Percentiles rank a stretch among this genome's conserved stretches.
phyloP scores from a whole-genome alignment of 1,140 invertebrate genomes.

The Chelonus insularis region DNA sequence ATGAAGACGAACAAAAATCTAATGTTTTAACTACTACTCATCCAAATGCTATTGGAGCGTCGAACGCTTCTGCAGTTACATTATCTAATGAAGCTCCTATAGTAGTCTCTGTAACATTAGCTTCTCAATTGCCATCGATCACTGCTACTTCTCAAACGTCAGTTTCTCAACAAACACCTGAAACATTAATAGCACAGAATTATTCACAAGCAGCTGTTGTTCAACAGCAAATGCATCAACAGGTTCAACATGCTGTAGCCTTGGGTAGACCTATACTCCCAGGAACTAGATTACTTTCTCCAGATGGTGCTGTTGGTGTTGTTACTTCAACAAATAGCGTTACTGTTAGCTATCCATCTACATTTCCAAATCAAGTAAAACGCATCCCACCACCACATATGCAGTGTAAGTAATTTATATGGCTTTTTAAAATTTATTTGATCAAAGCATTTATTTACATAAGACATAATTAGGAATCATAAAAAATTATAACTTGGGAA shows the following conservation, averaged over 20 bases:
- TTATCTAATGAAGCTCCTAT: slow-evolving; percentile 29
- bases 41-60: slow-evolving; percentile 34
- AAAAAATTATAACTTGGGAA: too few species aligned
- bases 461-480: too few species aligned
- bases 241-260: slow-evolving; percentile 66
- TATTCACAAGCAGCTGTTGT: slow-evolving; percentile 49
- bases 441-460: background rate
- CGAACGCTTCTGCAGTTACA: slow-evolving; percentile 33
- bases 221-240: slow-evolving; percentile 63
- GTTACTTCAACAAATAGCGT: slow-evolving; percentile 68
- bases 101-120: slow-evolving; percentile 16
- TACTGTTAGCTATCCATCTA: slow-evolving; percentile 64
- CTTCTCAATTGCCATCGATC: slow-evolving; percentile 35
- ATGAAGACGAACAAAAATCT: slow-evolving; percentile 47
- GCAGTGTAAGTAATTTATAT: slow-evolving; percentile 44
- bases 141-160: slow-evolving; percentile 35
- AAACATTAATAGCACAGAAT: slow-evolving; percentile 38
- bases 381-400: slow-evolving; percentile 49
- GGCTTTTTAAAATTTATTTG: slow-evolving; percentile 5
- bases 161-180: slow-evolving; percentile 31
- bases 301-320: slow-evolving; percentile 68
- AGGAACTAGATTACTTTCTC: slow-evolving; percentile 64
- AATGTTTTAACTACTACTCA: slow-evolving; percentile 40
- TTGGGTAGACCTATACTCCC: slow-evolving; percentile 65
- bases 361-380: slow-evolving; percentile 57